A percentile compares a stretch with the other conserved stretches of the same genome.
phyloP scores from a whole-genome alignment of 2,113 vertebrate species.

The Sceloporus undulatus region DNA sequence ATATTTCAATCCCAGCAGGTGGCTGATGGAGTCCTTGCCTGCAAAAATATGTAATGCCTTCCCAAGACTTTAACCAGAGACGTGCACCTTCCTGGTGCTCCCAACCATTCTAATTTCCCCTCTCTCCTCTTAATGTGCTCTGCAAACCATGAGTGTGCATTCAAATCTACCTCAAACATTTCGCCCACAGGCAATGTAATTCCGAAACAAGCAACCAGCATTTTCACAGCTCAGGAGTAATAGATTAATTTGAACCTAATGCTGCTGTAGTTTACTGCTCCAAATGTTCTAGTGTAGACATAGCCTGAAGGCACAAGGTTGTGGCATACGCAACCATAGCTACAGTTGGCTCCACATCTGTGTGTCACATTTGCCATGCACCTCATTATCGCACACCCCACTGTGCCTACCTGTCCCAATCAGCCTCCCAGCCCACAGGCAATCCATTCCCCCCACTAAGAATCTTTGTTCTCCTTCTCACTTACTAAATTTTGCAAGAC shows the following conservation, averaged over 20 bases:
- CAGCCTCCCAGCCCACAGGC: slow-evolving; percentile 87
- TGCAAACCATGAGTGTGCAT: slow-evolving; percentile 89
- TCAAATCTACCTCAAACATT: slow-evolving; percentile 89
- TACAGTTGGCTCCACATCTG: slow-evolving; percentile 91
- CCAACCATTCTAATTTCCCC: slow-evolving; percentile 88
- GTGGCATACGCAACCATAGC: slow-evolving; percentile 83
- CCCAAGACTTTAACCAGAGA: slow-evolving; percentile 88
- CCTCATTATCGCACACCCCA: slow-evolving; percentile 85
- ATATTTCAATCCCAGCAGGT: slow-evolving; percentile 91
- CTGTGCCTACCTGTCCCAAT: slow-evolving; percentile 88
- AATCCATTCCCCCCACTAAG: slow-evolving; percentile 82
- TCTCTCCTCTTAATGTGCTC: slow-evolving; percentile 88
- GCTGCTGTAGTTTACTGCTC: slow-evolving; percentile 87
- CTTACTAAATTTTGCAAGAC: slow-evolving; percentile 88
- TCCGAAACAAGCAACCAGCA: slow-evolving; percentile 88
- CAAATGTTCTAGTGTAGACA: slow-evolving; percentile 90
- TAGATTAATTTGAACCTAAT: slow-evolving; percentile 92
- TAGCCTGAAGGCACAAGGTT: slow-evolving; percentile 82
- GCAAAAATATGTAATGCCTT: slow-evolving; percentile 88
- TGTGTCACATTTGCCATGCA: slow-evolving; percentile 90
- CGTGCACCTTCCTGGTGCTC: slow-evolving; percentile 81
- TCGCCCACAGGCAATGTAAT: slow-evolving; percentile 87
- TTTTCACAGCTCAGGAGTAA: slow-evolving; percentile 88
- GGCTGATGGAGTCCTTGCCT: slow-evolving; percentile 82
- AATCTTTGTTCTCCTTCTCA: slow-evolving; percentile 91